These are phyloP conservation scores for Anthopleura xanthogrammica DNA, from an alignment of 92 coral and sea anemone species.

Conservation along the genomic window DNA sequence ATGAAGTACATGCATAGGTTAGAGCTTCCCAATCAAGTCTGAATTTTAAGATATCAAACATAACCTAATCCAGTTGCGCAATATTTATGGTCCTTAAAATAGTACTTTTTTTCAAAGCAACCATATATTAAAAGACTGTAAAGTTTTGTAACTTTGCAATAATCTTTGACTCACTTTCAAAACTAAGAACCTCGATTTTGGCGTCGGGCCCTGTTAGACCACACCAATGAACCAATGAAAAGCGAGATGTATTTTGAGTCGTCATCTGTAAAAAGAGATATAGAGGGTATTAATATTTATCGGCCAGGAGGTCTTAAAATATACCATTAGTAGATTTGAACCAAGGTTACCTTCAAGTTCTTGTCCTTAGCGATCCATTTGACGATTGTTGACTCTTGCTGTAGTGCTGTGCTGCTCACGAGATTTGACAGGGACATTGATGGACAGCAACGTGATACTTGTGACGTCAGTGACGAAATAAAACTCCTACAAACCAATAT, in stretches of 20 bases:
- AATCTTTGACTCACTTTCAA: conserved; percentile 45
- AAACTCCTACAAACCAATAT: conserved; percentile 33
- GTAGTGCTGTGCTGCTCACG: conserved; percentile 60
- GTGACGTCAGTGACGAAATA: conserved; percentile 55
- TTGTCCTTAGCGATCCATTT: conserved; percentile 61
- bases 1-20: too few relatives aligned
- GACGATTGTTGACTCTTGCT: conserved; percentile 58
- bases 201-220: conserved; percentile 76
- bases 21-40: too few relatives aligned
- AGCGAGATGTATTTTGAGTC: conserved; percentile 44
- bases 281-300: too few relatives aligned
- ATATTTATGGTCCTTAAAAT: too few relatives aligned
- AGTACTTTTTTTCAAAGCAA: too few relatives aligned
- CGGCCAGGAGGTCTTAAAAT: too few relatives aligned
- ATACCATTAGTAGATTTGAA: too few relatives aligned
- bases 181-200: conserved; percentile 59
- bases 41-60: too few relatives aligned
- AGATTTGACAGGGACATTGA: conserved; percentile 55
- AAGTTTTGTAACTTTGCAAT: too few relatives aligned
- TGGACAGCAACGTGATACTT: conserved; percentile 54
- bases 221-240: conserved; percentile 72
- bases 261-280: conserved; percentile 24
- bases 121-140: too few relatives aligned
- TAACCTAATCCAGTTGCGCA: too few relatives aligned
- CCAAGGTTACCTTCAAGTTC: conserved; percentile 49